Evolutionary conservation across 2,888 invertebrate species (phyloP).

Genomic region (Lissocephala sabroskyi): DNA sequence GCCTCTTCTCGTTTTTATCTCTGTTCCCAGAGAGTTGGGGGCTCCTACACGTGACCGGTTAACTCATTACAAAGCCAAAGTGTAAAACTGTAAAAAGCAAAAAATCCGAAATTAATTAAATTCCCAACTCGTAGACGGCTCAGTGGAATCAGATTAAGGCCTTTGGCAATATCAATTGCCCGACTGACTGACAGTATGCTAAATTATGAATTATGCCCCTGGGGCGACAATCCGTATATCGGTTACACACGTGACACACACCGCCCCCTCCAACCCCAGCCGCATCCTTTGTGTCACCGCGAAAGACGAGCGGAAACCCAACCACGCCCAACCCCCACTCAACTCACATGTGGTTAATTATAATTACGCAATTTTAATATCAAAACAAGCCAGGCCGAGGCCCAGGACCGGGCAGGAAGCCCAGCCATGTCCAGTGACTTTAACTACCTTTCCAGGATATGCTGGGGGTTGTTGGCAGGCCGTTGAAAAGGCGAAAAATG

Average conservation of each 20-base stretch:
- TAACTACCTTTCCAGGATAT: conserved; percentile 11
- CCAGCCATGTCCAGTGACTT: conserved; percentile 17
- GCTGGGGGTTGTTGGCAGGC: conserved; percentile 44
- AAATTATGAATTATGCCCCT: conserved; percentile 67
- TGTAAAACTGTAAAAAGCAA: conserved; percentile 32
- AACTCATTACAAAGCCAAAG: conserved; percentile 11
- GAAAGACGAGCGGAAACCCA: conserved; percentile 35
- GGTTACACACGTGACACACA: conserved; percentile 43
- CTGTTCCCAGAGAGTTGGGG: no score
- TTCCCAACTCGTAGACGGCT: conserved; percentile 6
- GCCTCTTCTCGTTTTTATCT: no score
- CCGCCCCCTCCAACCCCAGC: conserved; percentile 10
- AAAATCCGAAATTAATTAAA: conserved; percentile 32
- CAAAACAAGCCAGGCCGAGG: conserved; percentile 42
- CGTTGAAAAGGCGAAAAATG: conserved; percentile 63
- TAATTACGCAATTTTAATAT: conserved; percentile 68
- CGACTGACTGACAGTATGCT: conserved; percentile 51
- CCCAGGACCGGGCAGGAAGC: conserved; percentile 23
- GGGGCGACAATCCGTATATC: conserved; percentile 52
- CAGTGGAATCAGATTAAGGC: conserved; percentile 27
- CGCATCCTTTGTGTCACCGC: conserved; percentile 9
- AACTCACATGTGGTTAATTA: conserved; percentile 68
- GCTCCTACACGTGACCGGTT: not conserved
- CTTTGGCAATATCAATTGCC: conserved; percentile 60
- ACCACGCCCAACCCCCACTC: not conserved